phyloP scores from a whole-genome alignment of 2,888 invertebrate species.

The Drosophila fulvimacula region DNA sequence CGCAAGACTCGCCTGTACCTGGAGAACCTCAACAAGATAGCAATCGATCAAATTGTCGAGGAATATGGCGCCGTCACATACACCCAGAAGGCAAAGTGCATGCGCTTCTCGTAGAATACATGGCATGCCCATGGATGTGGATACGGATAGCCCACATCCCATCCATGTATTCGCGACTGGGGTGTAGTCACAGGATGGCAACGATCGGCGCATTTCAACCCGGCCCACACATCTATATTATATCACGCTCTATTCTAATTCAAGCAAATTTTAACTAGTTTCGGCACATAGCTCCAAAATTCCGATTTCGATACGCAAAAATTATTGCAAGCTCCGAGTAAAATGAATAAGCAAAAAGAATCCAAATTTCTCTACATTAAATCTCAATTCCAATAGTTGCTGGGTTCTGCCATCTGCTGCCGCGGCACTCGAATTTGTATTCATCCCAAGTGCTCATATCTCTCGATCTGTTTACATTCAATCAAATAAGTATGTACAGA shows the following conservation, averaged over 20 bases:
- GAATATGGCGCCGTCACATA: slow-evolving; percentile 66
- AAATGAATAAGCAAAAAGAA: neutral
- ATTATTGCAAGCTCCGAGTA: neutral
- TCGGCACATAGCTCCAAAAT: neutral
- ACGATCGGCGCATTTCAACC: neutral
- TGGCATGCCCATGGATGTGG: neutral
- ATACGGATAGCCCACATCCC: too few relatives aligned
- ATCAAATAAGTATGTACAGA: slow-evolving; percentile 44
- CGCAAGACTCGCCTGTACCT: slow-evolving; percentile 70
- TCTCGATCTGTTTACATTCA: slow-evolving; percentile 51
- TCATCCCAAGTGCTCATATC: slow-evolving; percentile 28
- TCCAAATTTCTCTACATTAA: neutral
- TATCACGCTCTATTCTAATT: neutral
- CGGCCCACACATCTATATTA: neutral
- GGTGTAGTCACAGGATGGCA: neutral
- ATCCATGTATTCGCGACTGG: neutral
- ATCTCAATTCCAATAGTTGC: neutral
- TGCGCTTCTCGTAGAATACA: slow-evolving; percentile 63
- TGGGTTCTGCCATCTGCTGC: too few relatives aligned
- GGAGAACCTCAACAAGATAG: slow-evolving; percentile 73
- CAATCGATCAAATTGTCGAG: slow-evolving; percentile 68
- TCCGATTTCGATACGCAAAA: neutral
- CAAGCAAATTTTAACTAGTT: neutral
- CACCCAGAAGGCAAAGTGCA: slow-evolving; percentile 70
- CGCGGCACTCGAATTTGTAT: slow-evolving; percentile 26